Evolutionary conservation across 2,888 invertebrate species (phyloP), one percentile per base, ranked within the genome.

Genomic region (Dolomedes plantarius): DNA sequence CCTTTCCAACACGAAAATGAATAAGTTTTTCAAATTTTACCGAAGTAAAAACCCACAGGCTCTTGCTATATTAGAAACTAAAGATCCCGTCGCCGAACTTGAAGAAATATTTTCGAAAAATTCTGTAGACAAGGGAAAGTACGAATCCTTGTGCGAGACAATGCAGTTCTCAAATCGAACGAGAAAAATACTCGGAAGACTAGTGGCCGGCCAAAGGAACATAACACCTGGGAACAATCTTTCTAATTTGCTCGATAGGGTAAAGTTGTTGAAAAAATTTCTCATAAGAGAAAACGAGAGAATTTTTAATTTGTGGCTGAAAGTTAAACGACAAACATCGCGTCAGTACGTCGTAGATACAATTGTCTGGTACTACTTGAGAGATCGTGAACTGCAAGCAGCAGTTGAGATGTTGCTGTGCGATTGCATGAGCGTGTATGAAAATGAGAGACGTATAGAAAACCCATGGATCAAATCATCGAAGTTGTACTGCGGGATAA

Each of bases 341-440:
- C 56, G 16, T 28, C 13, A 41, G 1, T 62, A 56, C 29, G 16
- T 31, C 16, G 64, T 27, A 0, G 11, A 41, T 28, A 78, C 71
- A 36, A 71, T 78, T n/a, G 31, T 69, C 1, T 19, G 29, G 23
- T 62, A 28, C 1, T 78, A 64, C 28, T 29, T 71, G 11, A 36
- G 19, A 16, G 78, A 78, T 29, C 28, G 27, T 6, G n/a, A n/a
- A n/a, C n/a, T n/a, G n/a, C 77, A 56, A 62, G 56, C 62, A n/a
- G 46, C 77, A 1, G 7, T 56, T n/a, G 77, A 78, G 39, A 78
- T 69, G 77, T 62, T 78, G 19, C 28, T 69, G 13, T 78, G 78
- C 9, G 77, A 78, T 9, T 69, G 77, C 29, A 27, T 78, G n/a
- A 46, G 9, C 6, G 9, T 46, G 9, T 16, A 9, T 16, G 41